phyloP scores from a whole-genome alignment of 2,888 invertebrate species.

The Zaprionus bogoriensis region DNA sequence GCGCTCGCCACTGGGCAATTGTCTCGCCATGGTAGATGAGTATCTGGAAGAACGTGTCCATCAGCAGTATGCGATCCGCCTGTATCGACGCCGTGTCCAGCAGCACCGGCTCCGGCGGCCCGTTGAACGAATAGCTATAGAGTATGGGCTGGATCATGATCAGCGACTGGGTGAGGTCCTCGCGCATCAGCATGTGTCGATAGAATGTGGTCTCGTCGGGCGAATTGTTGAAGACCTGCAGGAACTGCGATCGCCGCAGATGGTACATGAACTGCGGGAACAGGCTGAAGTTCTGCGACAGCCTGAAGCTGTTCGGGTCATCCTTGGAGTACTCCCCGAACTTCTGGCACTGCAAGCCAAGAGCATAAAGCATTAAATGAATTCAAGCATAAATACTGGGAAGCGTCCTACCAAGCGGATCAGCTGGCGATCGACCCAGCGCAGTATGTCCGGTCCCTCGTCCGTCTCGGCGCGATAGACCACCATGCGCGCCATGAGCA shows the following conservation, averaged over 20 bases:
- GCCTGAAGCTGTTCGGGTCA: slow-evolving; percentile 97
- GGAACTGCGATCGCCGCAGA: slow-evolving; percentile 97
- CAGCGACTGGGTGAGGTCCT: slow-evolving; percentile 97
- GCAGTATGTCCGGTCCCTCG: slow-evolving; percentile 97
- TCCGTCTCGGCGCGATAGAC: slow-evolving; percentile 97
- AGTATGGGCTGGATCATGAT: slow-evolving; percentile 99
- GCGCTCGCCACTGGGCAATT: slow-evolving; percentile 97
- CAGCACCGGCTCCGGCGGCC: slow-evolving; percentile 98
- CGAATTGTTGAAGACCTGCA: slow-evolving; percentile 99
- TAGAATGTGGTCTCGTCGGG: slow-evolving; percentile 99
- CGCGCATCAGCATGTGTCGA: slow-evolving; percentile 98
- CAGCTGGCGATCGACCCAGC: slow-evolving; percentile 99
- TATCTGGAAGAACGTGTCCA: slow-evolving; percentile 99
- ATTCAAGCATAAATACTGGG: not conserved
- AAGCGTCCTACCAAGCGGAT: slow-evolving; percentile 91
- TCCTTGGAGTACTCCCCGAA: slow-evolving; percentile 99
- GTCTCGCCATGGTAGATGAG: slow-evolving; percentile 99
- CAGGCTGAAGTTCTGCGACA: slow-evolving; percentile 97
- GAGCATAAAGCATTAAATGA: no score
- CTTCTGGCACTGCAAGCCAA: slow-evolving; percentile 92
- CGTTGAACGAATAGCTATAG: slow-evolving; percentile 99
- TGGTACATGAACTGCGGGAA: slow-evolving; percentile 99
- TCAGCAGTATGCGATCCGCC: slow-evolving; percentile 97
- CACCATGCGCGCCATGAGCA: slow-evolving; percentile 97
- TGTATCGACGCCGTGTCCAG: slow-evolving; percentile 99